These are phyloP conservation scores for Melanotaenia pygmaea DNA, from an alignment of 2,797 vertebrate genomes.

Conservation along the genomic window DNA sequence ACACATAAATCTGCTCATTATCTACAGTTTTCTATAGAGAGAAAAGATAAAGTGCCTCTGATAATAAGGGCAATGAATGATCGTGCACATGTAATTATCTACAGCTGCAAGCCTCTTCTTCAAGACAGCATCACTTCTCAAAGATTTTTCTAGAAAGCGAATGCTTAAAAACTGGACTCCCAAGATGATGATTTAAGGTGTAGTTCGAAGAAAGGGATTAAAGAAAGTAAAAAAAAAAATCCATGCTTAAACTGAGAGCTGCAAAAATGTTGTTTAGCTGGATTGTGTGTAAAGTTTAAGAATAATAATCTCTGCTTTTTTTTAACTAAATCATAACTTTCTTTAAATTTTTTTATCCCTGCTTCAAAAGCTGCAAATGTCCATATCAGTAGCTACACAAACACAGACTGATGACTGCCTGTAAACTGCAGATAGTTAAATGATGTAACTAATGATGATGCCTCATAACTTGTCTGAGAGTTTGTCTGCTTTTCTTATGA, in stretches of 20 bases:
- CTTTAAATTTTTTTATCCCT: background rate
- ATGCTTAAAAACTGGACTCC: background rate
- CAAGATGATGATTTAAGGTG: background rate
- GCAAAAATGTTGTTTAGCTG: background rate
- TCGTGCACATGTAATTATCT: constrained; percentile 23
- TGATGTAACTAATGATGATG: constrained; percentile 19
- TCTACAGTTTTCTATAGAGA: background rate
- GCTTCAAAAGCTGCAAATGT: background rate
- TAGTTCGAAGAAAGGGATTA: background rate
- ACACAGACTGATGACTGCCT: constrained; percentile 22
- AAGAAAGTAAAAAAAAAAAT: background rate
- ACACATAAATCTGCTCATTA: constrained; percentile 28
- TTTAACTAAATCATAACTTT: background rate
- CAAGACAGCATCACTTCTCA: constrained; percentile 14
- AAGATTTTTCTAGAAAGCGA: background rate
- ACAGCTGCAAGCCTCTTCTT: constrained; percentile 4
- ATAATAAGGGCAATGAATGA: constrained; percentile 26
- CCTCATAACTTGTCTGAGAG: constrained; percentile 23
- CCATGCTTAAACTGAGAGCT: background rate
- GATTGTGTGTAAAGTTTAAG: background rate
- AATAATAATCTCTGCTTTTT: background rate
- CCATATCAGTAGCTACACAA: background rate
- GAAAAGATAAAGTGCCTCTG: constrained; percentile 21
- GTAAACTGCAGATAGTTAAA: constrained; percentile 51
- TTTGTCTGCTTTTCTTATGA: constrained; percentile 37